These are phyloP conservation scores for Lathronympha strigana DNA, from an alignment of 2,888 invertebrate species.

Conservation along the genomic window DNA sequence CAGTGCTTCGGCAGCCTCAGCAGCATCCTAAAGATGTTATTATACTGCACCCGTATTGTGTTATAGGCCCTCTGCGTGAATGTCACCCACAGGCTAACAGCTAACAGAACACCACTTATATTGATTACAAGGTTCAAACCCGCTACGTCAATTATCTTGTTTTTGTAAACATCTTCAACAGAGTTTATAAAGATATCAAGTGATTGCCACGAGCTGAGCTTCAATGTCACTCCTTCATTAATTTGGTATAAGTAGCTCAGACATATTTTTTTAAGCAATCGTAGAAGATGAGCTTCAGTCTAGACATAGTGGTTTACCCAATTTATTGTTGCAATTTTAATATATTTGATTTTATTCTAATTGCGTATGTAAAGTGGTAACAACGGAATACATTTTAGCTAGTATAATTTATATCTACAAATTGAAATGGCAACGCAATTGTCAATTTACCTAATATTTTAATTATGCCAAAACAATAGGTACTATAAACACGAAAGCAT, in stretches of 20 bases:
- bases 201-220: neutral
- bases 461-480: too few species aligned
- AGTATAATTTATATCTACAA: too few species aligned
- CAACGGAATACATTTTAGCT: too few species aligned
- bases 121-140: neutral
- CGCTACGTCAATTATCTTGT: neutral
- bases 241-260: neutral
- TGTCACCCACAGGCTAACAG: too few species aligned
- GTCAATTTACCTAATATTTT: too few species aligned
- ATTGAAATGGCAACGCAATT: too few species aligned
- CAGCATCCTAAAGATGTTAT: too few species aligned
- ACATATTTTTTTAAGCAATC: conserved; percentile 17
- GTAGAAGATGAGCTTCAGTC: conserved; percentile 14
- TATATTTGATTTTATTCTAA: neutral
- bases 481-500: too few species aligned
- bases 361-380: neutral
- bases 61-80: too few species aligned
- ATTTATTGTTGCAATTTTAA: neutral
- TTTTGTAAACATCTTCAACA: neutral
- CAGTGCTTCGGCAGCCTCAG: too few species aligned
- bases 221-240: conserved; percentile 29
- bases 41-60: too few species aligned
- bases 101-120: neutral
- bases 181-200: neutral
- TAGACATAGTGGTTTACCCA: conserved; percentile 18